Evolutionary conservation across 92 coral and sea anemone species (phyloP), one percentile per base, ranked within the genome.

Genomic region (Zoanthus sansibaricus): DNA sequence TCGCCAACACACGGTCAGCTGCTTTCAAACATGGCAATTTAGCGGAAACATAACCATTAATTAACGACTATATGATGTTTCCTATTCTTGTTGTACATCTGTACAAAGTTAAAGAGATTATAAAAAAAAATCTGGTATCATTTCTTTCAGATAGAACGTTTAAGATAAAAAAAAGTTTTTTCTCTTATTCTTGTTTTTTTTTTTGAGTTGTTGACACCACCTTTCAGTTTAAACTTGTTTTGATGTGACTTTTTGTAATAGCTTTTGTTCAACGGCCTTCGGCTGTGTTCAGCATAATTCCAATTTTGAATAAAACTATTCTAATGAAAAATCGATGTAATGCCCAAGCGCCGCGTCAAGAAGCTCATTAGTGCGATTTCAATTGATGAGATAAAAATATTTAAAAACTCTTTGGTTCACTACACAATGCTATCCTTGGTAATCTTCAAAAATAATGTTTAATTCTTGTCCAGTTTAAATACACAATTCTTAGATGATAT

Each of bases 11-110:
- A 16, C 12, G 13, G 47, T 21, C 71, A 78, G 32, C 83, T 58
- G 55, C 72, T 44, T 10, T 54, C 37, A 7, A 31, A 13, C 42
- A 64, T n/a, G 51, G 45, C 32, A 61, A 17, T 32, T 20, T 47
- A 46, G 37, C 85, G 85, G 85, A 80, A 79, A 80, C 75, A 13
- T 47, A 66, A 14, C 75, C 14, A 80, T 80, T 80, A 80, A 80
- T 80, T 80, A 80, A 80, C 75, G 61, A 67, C 14, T 49, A 64
- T 67, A 66, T 80, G 21, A 72, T 10, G 72, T 62, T 20, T 49
- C 15, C 33, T 30, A 52, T 31, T 76, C n/a, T 76, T 15, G n/a
- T 30, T 15, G 11, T 7, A 74, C 47, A 55, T 74, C 59, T 6
- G n/a, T 20, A 16, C 58, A 74, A 47, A 74, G 0, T 49, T 49